phyloP scores from a whole-genome alignment of 2,888 invertebrate genomes.

The Mesochorus sp. region DNA sequence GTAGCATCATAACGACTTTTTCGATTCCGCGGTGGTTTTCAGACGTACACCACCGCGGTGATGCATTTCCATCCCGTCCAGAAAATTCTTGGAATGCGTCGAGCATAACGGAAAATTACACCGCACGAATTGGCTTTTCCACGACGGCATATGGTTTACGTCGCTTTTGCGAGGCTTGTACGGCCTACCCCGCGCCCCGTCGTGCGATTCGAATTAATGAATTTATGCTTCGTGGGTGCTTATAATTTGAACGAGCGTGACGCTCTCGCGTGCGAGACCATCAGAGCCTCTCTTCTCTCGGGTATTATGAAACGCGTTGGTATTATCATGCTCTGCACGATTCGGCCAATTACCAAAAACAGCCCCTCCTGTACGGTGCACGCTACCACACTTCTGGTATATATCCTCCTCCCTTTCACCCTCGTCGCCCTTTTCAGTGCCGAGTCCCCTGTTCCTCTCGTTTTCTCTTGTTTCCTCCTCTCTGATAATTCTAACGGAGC shows the following conservation, averaged over 20 bases:
- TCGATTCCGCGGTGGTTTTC: no score
- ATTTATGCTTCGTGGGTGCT: slow-evolving; percentile 72
- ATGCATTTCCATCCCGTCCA: slow-evolving; percentile 14
- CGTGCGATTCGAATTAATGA: slow-evolving; percentile 74
- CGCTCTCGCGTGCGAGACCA: slow-evolving; percentile 48
- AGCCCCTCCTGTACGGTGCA: slow-evolving; percentile 65
- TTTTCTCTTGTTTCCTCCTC: slow-evolving; percentile 24
- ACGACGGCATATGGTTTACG: slow-evolving; percentile 39
- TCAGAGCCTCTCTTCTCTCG: neutral
- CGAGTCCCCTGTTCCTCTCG: slow-evolving; percentile 31
- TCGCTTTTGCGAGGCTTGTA: slow-evolving; percentile 21
- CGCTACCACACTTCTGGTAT: slow-evolving; percentile 41
- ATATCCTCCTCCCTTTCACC: slow-evolving; percentile 1
- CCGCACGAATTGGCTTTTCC: slow-evolving; percentile 69
- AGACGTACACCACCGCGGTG: no score
- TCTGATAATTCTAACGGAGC: slow-evolving; percentile 43
- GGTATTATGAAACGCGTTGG: slow-evolving; percentile 63
- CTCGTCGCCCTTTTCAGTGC: slow-evolving; percentile 54
- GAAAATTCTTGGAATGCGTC: slow-evolving; percentile 48
- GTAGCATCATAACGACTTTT: no score
- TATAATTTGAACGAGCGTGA: slow-evolving; percentile 71
- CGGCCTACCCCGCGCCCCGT: neutral
- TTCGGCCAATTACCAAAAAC: slow-evolving; percentile 75
- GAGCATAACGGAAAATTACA: slow-evolving; percentile 49
- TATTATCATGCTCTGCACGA: slow-evolving; percentile 74